phyloP scores from a whole-genome alignment of 2,888 invertebrate genomes.

The Erannis defoliaria region DNA sequence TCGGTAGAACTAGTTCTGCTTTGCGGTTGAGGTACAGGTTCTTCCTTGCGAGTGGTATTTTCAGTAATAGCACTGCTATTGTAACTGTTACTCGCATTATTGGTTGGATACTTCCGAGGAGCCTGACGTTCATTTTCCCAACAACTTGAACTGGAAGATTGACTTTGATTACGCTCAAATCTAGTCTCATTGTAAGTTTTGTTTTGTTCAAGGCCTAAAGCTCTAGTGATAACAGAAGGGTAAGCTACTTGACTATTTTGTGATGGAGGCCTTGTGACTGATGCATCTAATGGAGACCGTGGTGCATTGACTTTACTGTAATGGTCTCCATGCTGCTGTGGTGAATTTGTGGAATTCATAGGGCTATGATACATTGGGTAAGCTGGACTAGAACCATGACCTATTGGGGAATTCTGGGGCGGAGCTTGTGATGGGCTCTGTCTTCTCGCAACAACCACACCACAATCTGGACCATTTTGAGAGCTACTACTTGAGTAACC shows the following conservation, averaged over 20 bases:
- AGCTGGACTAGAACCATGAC: conserved; percentile 92
- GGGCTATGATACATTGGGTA: conserved; percentile 95
- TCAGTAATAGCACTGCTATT: conserved; percentile 77
- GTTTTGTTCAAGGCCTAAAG: conserved; percentile 88
- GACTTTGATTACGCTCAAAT: conserved; percentile 83
- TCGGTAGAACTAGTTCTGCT: conserved; percentile 80
- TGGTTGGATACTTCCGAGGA: conserved; percentile 81
- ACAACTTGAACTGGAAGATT: conserved; percentile 82
- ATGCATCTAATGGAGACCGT: conserved; percentile 90
- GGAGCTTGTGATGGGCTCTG: conserved; percentile 90
- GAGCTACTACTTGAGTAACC: conserved; percentile 88
- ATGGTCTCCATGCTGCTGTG: conserved; percentile 88
- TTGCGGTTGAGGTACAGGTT: conserved; percentile 75
- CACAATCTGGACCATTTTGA: conserved; percentile 89
- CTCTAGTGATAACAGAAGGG: conserved; percentile 93
- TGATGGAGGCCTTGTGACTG: conserved; percentile 88
- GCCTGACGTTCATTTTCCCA: conserved; percentile 87
- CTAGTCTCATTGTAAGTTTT: conserved; percentile 83
- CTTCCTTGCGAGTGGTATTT: conserved; percentile 79
- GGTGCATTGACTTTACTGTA: conserved; percentile 86
- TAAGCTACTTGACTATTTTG: conserved; percentile 90
- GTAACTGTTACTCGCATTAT: conserved; percentile 72
- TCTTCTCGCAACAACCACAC: conserved; percentile 88
- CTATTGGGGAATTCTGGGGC: conserved; percentile 90
- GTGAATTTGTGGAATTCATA: conserved; percentile 91